phyloP scores from a whole-genome alignment of 2,797 vertebrate species.

The Takifugu rubripes region DNA sequence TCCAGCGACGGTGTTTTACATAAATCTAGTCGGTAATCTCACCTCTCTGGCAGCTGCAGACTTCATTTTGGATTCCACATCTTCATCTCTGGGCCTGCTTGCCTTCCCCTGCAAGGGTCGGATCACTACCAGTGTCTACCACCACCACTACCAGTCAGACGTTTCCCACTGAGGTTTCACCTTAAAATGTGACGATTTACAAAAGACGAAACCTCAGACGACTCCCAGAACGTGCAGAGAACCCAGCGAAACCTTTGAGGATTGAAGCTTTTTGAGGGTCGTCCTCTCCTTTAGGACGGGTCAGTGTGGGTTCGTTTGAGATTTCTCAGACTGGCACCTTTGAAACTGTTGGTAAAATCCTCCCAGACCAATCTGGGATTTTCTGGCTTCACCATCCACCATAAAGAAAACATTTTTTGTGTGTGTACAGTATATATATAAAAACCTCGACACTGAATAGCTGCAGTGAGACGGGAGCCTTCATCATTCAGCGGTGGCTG shows the following conservation, averaged over 20 bases:
- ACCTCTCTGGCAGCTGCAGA: conserved; percentile 43
- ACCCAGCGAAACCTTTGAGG: conserved; percentile 22
- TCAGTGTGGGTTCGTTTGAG: conserved; percentile 48
- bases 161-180: conserved; percentile 10
- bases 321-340: conserved; percentile 57
- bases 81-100: conserved; percentile 6
- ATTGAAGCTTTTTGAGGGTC: conserved; percentile 52
- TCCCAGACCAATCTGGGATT: conserved; percentile 41
- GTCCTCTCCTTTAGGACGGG: conserved; percentile 50
- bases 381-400: conserved; percentile 34
- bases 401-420: conserved; percentile 31
- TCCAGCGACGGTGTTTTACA: conserved; percentile 47
- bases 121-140: too few species aligned
- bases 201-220: not conserved
- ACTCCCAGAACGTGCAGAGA: conserved; percentile 9
- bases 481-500: conserved; percentile 21
- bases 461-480: conserved; percentile 10
- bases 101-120: too few species aligned
- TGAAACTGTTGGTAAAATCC: conserved; percentile 55
- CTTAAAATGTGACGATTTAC: conserved; percentile 26
- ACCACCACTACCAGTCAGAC: too few species aligned
- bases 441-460: conserved; percentile 35
- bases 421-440: conserved; percentile 1
- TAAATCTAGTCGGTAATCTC: conserved; percentile 48
- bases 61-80: conserved; percentile 60